Conservation (phyloP, 1,140 invertebrate genomes). For the Bombus confusus region DNA sequence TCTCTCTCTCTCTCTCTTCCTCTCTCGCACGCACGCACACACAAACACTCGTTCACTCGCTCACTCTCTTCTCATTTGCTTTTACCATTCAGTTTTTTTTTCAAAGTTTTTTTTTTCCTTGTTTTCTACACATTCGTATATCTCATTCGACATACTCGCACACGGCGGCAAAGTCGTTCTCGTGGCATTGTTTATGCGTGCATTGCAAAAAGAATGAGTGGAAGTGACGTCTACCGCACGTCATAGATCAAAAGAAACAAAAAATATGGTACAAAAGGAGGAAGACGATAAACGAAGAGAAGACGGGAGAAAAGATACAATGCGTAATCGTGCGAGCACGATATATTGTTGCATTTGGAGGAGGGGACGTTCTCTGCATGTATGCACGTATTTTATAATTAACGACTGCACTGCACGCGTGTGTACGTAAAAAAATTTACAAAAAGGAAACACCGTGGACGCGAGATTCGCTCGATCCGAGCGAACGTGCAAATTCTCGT, state of each 20-base stretch:
- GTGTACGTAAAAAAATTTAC: slow-evolving; percentile 39
- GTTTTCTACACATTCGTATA: background rate
- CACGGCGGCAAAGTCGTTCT: slow-evolving; percentile 8
- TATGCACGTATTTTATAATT: background rate
- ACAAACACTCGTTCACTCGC: background rate
- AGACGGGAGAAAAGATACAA: background rate
- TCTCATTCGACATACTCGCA: background rate
- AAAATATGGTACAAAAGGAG: background rate
- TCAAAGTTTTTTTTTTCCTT: background rate
- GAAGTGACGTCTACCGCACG: background rate
- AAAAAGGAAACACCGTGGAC: slow-evolving; percentile 44
- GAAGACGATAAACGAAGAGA: background rate
- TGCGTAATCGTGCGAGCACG: slow-evolving; percentile 9
- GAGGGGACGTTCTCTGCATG: background rate
- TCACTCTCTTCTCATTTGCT: background rate
- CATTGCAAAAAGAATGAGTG: slow-evolving; percentile 13
- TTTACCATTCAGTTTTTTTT: background rate
- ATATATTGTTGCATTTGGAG: background rate
- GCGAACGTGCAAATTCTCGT: background rate
- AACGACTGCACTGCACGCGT: slow-evolving; percentile 6
- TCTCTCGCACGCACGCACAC: no score
- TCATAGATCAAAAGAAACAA: background rate
- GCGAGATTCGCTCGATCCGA: slow-evolving; percentile 33
- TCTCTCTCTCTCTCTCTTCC: no score
- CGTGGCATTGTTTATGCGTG: slow-evolving; percentile 27